phyloP scores from a whole-genome alignment of 2,113 vertebrate species.

The Xenopus laevis region DNA sequence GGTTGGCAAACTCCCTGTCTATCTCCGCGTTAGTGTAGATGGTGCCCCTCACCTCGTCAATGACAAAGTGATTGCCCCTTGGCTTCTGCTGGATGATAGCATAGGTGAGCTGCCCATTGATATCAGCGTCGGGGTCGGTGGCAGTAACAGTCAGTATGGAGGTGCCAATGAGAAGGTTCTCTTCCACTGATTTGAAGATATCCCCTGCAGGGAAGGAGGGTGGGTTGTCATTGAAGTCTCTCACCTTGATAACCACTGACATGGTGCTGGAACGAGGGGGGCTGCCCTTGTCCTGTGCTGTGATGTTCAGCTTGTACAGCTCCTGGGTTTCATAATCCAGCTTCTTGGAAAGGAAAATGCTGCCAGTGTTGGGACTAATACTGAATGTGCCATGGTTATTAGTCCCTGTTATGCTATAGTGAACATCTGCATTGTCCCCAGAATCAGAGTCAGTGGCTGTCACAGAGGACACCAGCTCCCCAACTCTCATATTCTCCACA shows the following conservation, averaged over 20 bases:
- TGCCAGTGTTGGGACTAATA: constrained; percentile 92
- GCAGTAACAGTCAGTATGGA: constrained; percentile 85
- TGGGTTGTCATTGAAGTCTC: constrained; percentile 95
- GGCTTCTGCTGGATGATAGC: constrained; percentile 87
- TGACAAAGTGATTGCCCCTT: constrained; percentile 83
- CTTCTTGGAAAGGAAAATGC: constrained; percentile 88
- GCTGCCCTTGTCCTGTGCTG: constrained; percentile 85
- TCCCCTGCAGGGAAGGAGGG: constrained; percentile 87
- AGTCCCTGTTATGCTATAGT: constrained; percentile 85
- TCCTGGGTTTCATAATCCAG: constrained; percentile 93
- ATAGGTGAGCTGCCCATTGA: constrained; percentile 86
- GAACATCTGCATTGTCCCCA: constrained; percentile 88
- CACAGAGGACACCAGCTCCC: constrained; percentile 89
- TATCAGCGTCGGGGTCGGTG: constrained; percentile 90
- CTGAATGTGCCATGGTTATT: constrained; percentile 94
- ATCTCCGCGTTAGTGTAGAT: constrained; percentile 84
- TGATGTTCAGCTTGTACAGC: constrained; percentile 89
- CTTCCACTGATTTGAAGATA: constrained; percentile 90
- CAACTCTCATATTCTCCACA: constrained; percentile 92
- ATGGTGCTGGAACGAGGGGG: constrained; percentile 85
- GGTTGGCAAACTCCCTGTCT: constrained; percentile 89
- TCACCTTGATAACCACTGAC: constrained; percentile 85
- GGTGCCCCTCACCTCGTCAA: constrained; percentile 76
- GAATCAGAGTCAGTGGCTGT: constrained; percentile 90
- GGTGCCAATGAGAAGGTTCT: constrained; percentile 85